phyloP scores from a whole-genome alignment of 1,140 invertebrate genomes.

The Liolophura sinensis region DNA sequence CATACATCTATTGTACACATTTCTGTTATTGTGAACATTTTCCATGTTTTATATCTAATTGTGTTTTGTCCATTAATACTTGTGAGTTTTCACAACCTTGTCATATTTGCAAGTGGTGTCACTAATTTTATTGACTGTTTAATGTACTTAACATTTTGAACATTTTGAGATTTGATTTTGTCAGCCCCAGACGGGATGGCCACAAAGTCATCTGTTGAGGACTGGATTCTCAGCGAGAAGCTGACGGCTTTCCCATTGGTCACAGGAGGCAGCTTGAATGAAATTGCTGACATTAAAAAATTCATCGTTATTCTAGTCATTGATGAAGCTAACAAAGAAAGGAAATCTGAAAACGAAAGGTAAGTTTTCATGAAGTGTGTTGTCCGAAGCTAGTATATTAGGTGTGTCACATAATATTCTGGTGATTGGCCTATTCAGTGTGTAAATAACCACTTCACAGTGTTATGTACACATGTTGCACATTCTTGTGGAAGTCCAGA shows the following conservation, averaged over 20 bases:
- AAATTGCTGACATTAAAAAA: conserved; percentile 46
- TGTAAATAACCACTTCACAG: no score
- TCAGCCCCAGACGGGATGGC: conserved; percentile 33
- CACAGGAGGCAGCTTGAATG: conserved; percentile 61
- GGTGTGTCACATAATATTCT: no score
- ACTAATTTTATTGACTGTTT: conserved; percentile 1
- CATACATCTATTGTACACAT: no score
- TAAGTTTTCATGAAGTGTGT: conserved; percentile 18
- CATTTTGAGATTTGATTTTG: not conserved
- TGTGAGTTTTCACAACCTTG: no score
- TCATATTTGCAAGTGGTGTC: not conserved
- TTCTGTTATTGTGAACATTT: not conserved
- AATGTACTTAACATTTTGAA: not conserved
- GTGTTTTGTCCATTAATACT: no score
- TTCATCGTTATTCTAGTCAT: conserved; percentile 47
- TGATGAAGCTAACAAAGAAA: conserved; percentile 29
- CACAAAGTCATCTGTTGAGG: conserved; percentile 43
- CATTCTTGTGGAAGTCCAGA: no score
- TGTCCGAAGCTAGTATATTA: no score
- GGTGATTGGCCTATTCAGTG: no score
- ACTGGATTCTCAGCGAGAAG: conserved; percentile 88
- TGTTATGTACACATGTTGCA: no score
- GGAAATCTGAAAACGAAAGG: conserved; percentile 28
- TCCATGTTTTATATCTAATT: no score
- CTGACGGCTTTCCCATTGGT: conserved; percentile 90